Conservation (phyloP, 2,113 vertebrate species). For the Coreoperca whiteheadi region DNA sequence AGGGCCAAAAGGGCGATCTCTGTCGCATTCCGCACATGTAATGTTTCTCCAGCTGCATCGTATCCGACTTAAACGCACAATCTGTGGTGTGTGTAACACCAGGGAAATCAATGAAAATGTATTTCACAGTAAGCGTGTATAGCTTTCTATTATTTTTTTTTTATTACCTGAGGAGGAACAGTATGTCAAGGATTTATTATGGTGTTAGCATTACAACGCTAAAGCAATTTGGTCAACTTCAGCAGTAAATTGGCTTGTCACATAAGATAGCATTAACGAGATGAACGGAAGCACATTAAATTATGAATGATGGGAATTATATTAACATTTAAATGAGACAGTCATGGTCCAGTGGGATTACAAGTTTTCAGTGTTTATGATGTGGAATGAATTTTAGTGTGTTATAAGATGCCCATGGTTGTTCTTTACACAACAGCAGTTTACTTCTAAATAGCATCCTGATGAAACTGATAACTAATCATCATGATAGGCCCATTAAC, state of each 20-base stretch:
- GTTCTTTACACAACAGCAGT: constrained; percentile 55
- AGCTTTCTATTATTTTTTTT: constrained; percentile 62
- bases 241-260: constrained; percentile 78
- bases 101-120: constrained; percentile 64
- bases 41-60: constrained; percentile 51
- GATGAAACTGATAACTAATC: constrained; percentile 56
- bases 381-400: constrained; percentile 56
- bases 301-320: constrained; percentile 79
- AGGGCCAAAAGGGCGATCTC: constrained; percentile 57
- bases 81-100: background rate
- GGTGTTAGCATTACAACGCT: constrained; percentile 64
- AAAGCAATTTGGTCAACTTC: constrained; percentile 70
- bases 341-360: constrained; percentile 70
- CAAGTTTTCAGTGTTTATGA: constrained; percentile 74
- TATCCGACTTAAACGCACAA: constrained; percentile 23
- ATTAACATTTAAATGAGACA: constrained; percentile 82
- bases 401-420: constrained; percentile 47
- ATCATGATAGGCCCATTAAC: constrained; percentile 36
- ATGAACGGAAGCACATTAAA: constrained; percentile 72
- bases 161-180: constrained; percentile 61
- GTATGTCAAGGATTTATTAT: constrained; percentile 69
- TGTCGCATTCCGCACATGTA: constrained; percentile 55
- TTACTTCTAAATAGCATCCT: constrained; percentile 44
- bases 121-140: constrained; percentile 38
- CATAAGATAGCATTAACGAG: constrained; percentile 62